A percentile compares a stretch with the other conserved stretches of the same genome.
Evolutionary conservation across 2,797 vertebrate genomes (phyloP).

Genomic region (Eulemur mongoz): DNA sequence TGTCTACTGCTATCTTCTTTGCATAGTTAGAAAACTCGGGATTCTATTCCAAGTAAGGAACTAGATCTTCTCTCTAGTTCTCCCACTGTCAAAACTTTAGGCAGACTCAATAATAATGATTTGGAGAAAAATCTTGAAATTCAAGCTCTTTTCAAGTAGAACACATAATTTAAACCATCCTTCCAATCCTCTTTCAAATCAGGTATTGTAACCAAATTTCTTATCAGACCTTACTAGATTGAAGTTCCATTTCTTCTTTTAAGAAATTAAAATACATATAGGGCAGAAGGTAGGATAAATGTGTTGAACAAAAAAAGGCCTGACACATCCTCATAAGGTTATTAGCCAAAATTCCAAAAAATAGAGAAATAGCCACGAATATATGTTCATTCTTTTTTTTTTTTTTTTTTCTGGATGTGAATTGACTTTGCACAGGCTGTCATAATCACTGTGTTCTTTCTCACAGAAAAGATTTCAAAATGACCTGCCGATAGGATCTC

Average conservation of each 20-base stretch:
- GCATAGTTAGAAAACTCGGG: not conserved
- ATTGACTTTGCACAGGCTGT: not conserved
- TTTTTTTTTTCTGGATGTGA: not conserved
- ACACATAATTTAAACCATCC: not conserved
- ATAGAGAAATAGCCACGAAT: not conserved
- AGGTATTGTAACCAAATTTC: not conserved
- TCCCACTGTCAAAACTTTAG: not conserved
- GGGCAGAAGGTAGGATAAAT: not conserved
- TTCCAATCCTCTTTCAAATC: not conserved
- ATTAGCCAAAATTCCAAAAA: not conserved
- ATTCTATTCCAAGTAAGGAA: not conserved
- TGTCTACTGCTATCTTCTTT: not conserved
- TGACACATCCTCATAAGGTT: not conserved
- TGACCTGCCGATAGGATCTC: not conserved
- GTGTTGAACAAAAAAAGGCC: not conserved
- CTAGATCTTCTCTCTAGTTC: not conserved
- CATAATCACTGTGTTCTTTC: not conserved
- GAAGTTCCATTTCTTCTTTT: constrained; percentile 22
- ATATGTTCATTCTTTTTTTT: not conserved
- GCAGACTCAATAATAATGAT: not conserved
- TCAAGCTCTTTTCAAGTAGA: not conserved
- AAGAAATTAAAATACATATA: not conserved
- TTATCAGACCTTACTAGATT: constrained; percentile 2
- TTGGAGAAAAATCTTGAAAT: not conserved
- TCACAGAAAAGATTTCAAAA: not conserved